A percentile compares a stretch with the other conserved stretches of the same genome.
Evolutionary conservation across 2,113 vertebrate genomes (phyloP).

Genomic region (Parotia lawesii): DNA sequence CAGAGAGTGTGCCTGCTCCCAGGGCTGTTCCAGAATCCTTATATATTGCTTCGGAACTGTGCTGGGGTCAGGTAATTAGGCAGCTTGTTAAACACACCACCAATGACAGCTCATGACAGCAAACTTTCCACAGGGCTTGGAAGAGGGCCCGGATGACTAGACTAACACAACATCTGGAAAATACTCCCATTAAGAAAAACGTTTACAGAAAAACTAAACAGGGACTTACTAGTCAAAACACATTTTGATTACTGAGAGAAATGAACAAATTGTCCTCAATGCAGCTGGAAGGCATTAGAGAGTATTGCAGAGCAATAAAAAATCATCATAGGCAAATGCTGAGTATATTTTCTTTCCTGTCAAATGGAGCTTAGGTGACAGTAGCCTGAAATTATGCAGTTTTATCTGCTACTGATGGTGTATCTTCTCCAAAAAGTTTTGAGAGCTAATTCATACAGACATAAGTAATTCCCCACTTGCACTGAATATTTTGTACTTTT

Average conservation of each 20-base stretch:
- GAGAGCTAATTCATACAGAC: neutral
- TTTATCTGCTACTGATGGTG: neutral
- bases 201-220: constrained; percentile 72
- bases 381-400: neutral
- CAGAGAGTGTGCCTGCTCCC: constrained; percentile 29
- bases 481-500: neutral
- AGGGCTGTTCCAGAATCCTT: constrained; percentile 52
- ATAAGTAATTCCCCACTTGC: neutral
- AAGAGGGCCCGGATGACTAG: constrained; percentile 69
- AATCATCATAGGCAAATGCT: neutral
- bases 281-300: constrained; percentile 35
- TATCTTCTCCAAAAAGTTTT: neutral
- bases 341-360: neutral
- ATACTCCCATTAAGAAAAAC: constrained; percentile 77
- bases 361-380: constrained; percentile 16
- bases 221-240: constrained; percentile 71
- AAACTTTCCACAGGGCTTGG: constrained; percentile 78
- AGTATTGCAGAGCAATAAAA: neutral
- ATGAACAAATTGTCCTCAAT: constrained; percentile 71
- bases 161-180: constrained; percentile 78
- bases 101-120: constrained; percentile 75
- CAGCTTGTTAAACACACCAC: constrained; percentile 70
- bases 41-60: constrained; percentile 67
- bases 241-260: constrained; percentile 68
- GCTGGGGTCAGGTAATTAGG: constrained; percentile 65